Evolutionary conservation across 2,797 vertebrate species (phyloP), one percentile per base, ranked within the genome.

Genomic region (Semotilus atromaculatus): DNA sequence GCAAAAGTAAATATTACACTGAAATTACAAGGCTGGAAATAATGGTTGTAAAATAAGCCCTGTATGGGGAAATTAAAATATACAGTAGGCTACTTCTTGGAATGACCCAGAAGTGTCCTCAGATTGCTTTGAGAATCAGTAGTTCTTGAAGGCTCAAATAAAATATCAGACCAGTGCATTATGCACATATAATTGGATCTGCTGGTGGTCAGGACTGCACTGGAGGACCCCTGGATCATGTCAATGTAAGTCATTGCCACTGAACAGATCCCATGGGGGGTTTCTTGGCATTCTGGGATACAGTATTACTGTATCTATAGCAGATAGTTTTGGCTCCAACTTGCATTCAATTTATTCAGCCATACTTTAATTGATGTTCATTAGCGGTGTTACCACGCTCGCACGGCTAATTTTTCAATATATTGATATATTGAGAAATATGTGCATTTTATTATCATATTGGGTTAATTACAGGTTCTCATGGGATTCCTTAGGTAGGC

Each of bases 221-320:
- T 68, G 34, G 4, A 23, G 7, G 31, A 36, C 48, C 64, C 62
- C 19, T 64, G 36, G 78, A 76, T 72, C 34, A 40, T 34, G 67
- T 45, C 85, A 79, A 82, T 85, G 53, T 31, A 83, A 85, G 73
- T 81, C 34, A 78, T 36, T 60, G 73, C 67, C 40, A 43, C 19
- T 34, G 26, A 78, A 34, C 66, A 79, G 23, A 67, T 82, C 51
- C 55, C 45, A 58, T 70, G 21, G 36, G 64, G 29, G 8, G 45
- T 55, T 67, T 53, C 86, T 66, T 66, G 74, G 34, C 74, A 84
- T 60, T 48, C 48, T 70, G 48, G 10, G 51, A 81, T 55, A 70
- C 43, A 68, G 43, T n/a, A 14, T n/a, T 21, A 80, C 31, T 40
- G 26, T 60, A 43, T 62, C 11, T 29, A 62, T 64, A 31, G 73